Conservation (phyloP, 2,888 invertebrate species). For the Ophion slaviceki region DNA sequence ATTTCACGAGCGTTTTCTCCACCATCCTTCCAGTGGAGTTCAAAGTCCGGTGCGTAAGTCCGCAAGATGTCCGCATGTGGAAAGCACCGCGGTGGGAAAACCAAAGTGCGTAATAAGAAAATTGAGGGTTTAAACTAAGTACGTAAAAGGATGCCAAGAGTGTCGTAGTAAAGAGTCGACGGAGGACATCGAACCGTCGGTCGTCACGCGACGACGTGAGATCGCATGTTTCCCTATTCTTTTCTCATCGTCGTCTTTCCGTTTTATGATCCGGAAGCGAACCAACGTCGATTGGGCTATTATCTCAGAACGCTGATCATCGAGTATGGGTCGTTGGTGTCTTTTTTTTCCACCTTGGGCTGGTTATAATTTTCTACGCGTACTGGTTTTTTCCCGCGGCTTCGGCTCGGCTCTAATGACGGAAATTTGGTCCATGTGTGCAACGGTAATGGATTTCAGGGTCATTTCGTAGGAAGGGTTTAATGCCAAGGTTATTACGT, state of each 20-base stretch:
- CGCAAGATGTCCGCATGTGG: too few species aligned
- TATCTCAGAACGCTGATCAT: conserved; percentile 15
- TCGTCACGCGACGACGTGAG: conserved; percentile 55
- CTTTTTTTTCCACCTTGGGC: conserved; percentile 2
- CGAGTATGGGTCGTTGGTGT: conserved; percentile 6
- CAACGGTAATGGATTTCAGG: too few species aligned
- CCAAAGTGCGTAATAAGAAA: conserved; percentile 27
- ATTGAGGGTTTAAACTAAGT: conserved; percentile 42
- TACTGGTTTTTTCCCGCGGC: too few species aligned
- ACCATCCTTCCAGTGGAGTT: too few species aligned
- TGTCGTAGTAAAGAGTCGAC: conserved; percentile 11
- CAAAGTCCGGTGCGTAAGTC: too few species aligned
- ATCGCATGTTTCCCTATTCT: conserved; percentile 46
- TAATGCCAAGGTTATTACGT: too few species aligned
- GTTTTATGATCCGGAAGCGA: conserved; percentile 44
- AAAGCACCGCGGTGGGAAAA: too few species aligned
- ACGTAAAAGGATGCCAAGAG: conserved; percentile 11
- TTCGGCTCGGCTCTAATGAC: too few species aligned
- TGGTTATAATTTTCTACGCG: not conserved
- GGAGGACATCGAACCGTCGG: conserved; percentile 22
- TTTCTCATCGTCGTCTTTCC: conserved; percentile 25
- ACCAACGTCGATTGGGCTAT: conserved; percentile 22
- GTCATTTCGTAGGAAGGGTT: too few species aligned
- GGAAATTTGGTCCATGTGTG: too few species aligned
- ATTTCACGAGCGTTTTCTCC: too few species aligned